These are phyloP conservation scores for Lingula anatina DNA, from an alignment of 2,888 invertebrate species.

Conservation along the genomic window DNA sequence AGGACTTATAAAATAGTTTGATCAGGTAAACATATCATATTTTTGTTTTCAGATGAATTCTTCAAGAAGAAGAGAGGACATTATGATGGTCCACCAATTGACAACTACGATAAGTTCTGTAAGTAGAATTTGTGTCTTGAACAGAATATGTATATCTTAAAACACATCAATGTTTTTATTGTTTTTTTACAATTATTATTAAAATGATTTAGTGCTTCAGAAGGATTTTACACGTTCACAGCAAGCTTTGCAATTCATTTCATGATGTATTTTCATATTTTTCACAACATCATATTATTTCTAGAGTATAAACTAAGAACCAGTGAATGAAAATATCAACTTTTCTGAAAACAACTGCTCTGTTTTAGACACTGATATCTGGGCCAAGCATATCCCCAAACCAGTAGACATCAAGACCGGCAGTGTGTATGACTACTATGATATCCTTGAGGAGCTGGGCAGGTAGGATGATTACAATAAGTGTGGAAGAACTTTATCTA, in stretches of 20 bases:
- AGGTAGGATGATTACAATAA: conserved; percentile 62
- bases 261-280: no score
- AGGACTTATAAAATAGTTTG: no score
- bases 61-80: conserved; percentile 77
- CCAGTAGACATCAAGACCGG: conserved; percentile 93
- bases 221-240: no score
- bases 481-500: no score
- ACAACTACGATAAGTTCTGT: conserved; percentile 93
- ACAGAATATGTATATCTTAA: neutral
- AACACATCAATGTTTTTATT: neutral
- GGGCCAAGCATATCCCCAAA: conserved; percentile 95
- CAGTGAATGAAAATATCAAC: no score
- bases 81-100: conserved; percentile 73
- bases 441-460: conserved; percentile 98
- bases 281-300: no score
- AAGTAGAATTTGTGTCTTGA: conserved; percentile 25
- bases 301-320: no score
- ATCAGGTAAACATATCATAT: no score
- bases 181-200: no score
- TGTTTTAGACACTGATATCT: conserved; percentile 82
- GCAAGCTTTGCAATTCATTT: no score
- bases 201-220: no score
- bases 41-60: conserved; percentile 45
- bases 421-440: conserved; percentile 96
- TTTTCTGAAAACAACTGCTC: no score